Evolutionary conservation across 2,797 vertebrate genomes (phyloP).

Genomic region (Trichosurus vulpecula): DNA sequence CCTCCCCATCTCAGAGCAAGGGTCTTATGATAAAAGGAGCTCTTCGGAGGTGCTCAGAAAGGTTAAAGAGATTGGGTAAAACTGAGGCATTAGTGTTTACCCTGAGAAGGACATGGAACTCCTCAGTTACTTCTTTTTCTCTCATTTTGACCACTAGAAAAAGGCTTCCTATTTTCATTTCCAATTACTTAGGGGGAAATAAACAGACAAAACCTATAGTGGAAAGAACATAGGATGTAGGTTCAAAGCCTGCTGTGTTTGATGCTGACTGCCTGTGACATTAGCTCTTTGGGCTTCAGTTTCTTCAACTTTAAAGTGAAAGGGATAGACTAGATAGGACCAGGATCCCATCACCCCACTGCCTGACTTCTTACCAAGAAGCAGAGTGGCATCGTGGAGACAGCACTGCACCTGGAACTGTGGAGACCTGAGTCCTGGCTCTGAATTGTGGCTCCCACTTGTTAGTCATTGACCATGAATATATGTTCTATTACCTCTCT

Average conservation of each 20-base stretch:
- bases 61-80: not conserved
- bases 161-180: not conserved
- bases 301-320: not conserved
- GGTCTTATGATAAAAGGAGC: not conserved
- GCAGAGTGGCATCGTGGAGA: not conserved
- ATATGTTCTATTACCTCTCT: too few species aligned
- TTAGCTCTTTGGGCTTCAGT: too few species aligned
- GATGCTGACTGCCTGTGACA: not conserved
- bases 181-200: too few species aligned
- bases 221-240: not conserved
- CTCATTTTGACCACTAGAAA: not conserved
- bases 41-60: not conserved
- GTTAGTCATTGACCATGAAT: too few species aligned
- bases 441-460: too few species aligned
- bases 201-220: not conserved
- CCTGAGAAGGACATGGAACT: not conserved
- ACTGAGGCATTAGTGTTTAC: not conserved
- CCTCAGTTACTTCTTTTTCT: not conserved
- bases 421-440: not conserved
- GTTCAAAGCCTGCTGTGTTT: not conserved
- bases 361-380: not conserved
- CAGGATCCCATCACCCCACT: not conserved
- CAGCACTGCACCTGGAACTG: not conserved
- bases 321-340: not conserved
- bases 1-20: not conserved